Evolutionary conservation across 2,797 vertebrate species (phyloP).

Genomic region (Macropodus opercularis): DNA sequence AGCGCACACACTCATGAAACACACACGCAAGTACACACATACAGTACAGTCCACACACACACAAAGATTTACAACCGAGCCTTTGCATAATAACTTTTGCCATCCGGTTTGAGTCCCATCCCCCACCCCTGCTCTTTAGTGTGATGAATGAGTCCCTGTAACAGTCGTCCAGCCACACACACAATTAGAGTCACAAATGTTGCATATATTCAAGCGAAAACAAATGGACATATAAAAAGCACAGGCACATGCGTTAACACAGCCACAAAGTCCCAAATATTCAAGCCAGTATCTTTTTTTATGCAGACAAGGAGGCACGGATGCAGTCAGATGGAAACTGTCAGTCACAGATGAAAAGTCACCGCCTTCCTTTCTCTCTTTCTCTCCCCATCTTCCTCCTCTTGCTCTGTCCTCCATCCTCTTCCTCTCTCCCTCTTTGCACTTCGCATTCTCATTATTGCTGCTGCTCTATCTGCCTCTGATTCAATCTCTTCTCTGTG

Average conservation of each 20-base stretch:
- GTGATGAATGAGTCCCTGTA: slow-evolving; percentile 73
- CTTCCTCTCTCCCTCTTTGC: slow-evolving; percentile 49
- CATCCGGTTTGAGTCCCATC: slow-evolving; percentile 68
- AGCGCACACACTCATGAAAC: slow-evolving; percentile 10
- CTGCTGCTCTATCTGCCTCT: slow-evolving; percentile 60
- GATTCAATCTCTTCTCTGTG: slow-evolving; percentile 63
- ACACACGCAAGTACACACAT: slow-evolving; percentile 33
- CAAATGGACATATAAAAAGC: slow-evolving; percentile 9
- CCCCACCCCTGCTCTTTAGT: slow-evolving; percentile 65
- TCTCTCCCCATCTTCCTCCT: slow-evolving; percentile 35
- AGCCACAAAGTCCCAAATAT: slow-evolving; percentile 49
- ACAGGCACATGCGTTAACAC: slow-evolving; percentile 21
- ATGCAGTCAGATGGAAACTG: slow-evolving; percentile 73
- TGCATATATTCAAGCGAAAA: slow-evolving; percentile 24
- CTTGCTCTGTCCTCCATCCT: slow-evolving; percentile 25
- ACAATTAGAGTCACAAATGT: slow-evolving; percentile 34
- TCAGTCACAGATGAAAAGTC: slow-evolving; percentile 81
- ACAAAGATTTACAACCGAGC: slow-evolving; percentile 73
- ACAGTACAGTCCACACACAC: slow-evolving; percentile 35
- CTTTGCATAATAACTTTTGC: slow-evolving; percentile 81
- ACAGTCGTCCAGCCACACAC: slow-evolving; percentile 58
- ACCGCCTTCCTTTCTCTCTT: slow-evolving; percentile 46
- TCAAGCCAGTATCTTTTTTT: slow-evolving; percentile 57
- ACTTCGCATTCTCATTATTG: slow-evolving; percentile 71
- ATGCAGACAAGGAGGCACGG: slow-evolving; percentile 67